Evolutionary conservation across 2,797 vertebrate species (phyloP), one percentile per base, ranked within the genome.

Genomic region (Clarias pachynema): DNA sequence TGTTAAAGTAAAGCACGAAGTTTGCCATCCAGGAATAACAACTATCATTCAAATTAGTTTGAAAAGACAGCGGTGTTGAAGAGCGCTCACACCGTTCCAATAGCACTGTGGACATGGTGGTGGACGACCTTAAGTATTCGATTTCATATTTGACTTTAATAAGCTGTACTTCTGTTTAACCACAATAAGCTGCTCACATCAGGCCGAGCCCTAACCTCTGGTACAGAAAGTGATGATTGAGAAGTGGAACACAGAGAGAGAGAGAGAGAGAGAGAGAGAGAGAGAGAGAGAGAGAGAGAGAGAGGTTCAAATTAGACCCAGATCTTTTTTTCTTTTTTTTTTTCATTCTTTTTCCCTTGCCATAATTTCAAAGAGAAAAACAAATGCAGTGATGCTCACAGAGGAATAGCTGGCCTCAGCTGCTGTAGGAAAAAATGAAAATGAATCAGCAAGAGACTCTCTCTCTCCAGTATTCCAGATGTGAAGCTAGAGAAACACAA

Each of bases 361-460:
- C 85, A 85, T 87, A 84, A 72, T 86, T 86, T 86, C 63, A 62
- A 87, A 77, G 83, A 89, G 86, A 89, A 88, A 88, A 90, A 88
- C 88, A 88, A 91, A 88, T 84, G 86, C 87, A 83, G 79, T 82
- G 79, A 81, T 84, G 86, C 83, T 85, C 81, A 79, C 65, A 69
- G 79, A 85, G 79, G 81, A 86, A 82, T 78, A 81, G 57, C 86
- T 85, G 86, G 88, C 86, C 78, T 69, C 79, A 72, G 81, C 68
- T 60, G 44, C 49, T 69, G 69, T 86, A 86, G 89, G 80, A 91
- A 85, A 89, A 88, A 91, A 88, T 90, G 86, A 88, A 89, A 88
- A 89, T 73, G 82, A 87, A 88, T 89, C 73, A 78, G 74, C 56
- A 68, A 89, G 88, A 87, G 86, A 88, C 87, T 89, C 86, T 87